These are phyloP conservation scores for Camarhynchus parvulus DNA, from an alignment of 2,113 vertebrate genomes.

Conservation along the genomic window DNA sequence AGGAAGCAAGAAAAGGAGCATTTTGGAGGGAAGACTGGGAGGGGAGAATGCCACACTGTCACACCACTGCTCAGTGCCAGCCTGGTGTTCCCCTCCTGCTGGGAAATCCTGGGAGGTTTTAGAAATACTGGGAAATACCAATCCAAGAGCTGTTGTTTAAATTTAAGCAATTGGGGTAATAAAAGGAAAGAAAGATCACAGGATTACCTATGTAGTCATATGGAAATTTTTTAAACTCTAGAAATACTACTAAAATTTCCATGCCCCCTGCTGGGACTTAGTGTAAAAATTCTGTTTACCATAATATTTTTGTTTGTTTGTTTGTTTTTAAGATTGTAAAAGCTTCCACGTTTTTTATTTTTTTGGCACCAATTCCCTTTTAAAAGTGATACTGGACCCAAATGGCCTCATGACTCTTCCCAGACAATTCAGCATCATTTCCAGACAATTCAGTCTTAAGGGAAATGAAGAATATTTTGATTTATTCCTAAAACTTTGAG, in stretches of 20 bases:
- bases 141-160: background rate
- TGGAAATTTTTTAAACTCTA: background rate
- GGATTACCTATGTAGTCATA: background rate
- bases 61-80: background rate
- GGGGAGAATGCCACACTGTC: background rate
- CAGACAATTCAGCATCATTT: background rate
- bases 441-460: background rate
- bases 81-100: background rate
- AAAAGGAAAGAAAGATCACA: background rate
- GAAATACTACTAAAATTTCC: background rate
- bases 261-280: background rate
- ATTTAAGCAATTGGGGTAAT: background rate
- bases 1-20: background rate
- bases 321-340: background rate
- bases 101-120: background rate
- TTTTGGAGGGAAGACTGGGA: background rate
- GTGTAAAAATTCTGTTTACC: background rate
- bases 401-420: background rate
- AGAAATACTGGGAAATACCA: background rate
- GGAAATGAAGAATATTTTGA: background rate
- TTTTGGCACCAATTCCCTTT: background rate
- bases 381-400: background rate
- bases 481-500: background rate
- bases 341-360: background rate
- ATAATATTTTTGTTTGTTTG: background rate